Evolutionary conservation across 1,140 invertebrate species (phyloP).

Genomic region (Branchinecta lindahli): DNA sequence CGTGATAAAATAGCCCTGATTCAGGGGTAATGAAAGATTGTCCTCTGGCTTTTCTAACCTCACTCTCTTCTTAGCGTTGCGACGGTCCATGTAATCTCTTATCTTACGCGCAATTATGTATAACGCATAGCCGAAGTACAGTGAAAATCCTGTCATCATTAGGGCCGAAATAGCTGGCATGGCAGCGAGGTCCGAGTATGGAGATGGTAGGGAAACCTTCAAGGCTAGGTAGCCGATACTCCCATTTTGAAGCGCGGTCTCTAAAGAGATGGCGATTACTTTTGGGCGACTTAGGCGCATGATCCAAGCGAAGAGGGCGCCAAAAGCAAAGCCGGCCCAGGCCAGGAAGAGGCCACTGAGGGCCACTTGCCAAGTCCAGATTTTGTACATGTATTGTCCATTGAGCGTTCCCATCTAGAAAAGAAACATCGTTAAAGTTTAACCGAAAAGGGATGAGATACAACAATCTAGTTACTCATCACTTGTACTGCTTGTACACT

Average conservation of each 20-base stretch:
- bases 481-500: too few relatives aligned
- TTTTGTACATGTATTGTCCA: conserved; percentile 16
- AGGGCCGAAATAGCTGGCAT: conserved; percentile 30
- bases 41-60: neutral
- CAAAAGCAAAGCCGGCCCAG: conserved; percentile 67
- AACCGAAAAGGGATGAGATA: too few relatives aligned
- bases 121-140: neutral
- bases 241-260: conserved; percentile 38
- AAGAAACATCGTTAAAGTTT: too few relatives aligned
- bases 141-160: conserved; percentile 22
- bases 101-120: neutral
- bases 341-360: conserved; percentile 67
- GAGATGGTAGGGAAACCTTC: conserved; percentile 32
- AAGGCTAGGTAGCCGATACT: conserved; percentile 34
- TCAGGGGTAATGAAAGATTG: neutral
- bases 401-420: neutral
- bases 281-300: conserved; percentile 22
- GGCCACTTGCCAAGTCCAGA: conserved; percentile 27
- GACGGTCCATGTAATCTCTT: neutral
- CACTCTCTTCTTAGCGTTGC: neutral
- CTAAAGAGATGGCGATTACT: conserved; percentile 36
- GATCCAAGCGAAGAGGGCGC: conserved; percentile 31
- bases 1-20: neutral
- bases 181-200: conserved; percentile 33
- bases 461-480: too few relatives aligned